Evolutionary conservation across 2,888 invertebrate genomes (phyloP), one percentile per base, ranked within the genome.

Genomic region (Cheilosia urbana): DNA sequence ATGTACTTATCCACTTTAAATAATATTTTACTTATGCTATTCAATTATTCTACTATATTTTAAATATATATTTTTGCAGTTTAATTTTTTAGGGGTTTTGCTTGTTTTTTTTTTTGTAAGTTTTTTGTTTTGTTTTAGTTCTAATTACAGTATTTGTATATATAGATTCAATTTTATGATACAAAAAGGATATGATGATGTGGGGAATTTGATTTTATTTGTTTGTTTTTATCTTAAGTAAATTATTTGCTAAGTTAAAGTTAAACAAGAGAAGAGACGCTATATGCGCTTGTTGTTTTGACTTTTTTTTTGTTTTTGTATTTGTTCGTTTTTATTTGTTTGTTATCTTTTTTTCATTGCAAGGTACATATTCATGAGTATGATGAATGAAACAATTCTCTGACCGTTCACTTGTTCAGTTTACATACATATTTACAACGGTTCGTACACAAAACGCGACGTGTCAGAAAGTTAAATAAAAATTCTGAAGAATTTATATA

Each of bases 111-210:
- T 42, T 71, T 87, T 45, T 34, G 40, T 24, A 24, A 27, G 27
- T 27, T 27, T 27, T 68, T 55, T 65, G 58, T 75, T n/a, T 62
- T 62, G n/a, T 47, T 72, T 72, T 63, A 11, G 37, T 62, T 69
- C 60, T 68, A 37, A 71, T 77, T 65, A 63, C 78, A 45, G 17
- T 77, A 57, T 82, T 51, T 87, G 34, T 80, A 77, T 73, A 73
- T 77, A 69, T 66, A 81, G 60, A 68, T 72, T 77, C 40, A 60
- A 57, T 78, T 77, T 65, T 57, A 65, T 75, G 88, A 90, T 89
- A 90, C 79, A 78, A 69, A 88, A 88, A 82, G 87, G 81, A 81
- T 82, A 82, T 82, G 75, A 88, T 88, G 87, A 88, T 68, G 75
- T 71, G 57, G 73, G 58, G 51, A 68, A 63, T 69, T 80, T 87